Percentiles rank a stretch among this genome's conserved stretches.
phyloP scores from a whole-genome alignment of 2,797 vertebrate species.

The Mormyrus proboscirostris region DNA sequence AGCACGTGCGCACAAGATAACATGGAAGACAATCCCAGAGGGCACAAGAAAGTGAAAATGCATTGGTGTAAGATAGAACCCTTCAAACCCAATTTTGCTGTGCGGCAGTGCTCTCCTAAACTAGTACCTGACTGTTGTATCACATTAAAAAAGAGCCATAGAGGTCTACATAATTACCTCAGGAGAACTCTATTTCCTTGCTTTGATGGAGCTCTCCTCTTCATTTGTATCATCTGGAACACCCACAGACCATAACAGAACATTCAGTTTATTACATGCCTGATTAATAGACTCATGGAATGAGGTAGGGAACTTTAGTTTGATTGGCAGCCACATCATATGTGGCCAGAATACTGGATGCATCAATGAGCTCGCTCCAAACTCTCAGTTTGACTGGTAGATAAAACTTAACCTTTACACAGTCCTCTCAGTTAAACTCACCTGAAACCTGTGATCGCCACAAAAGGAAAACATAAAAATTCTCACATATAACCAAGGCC shows the following conservation, averaged over 20 bases:
- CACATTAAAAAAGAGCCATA: background rate
- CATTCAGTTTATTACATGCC: background rate
- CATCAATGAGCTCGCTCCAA: background rate
- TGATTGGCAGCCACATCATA: background rate
- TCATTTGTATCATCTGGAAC: background rate
- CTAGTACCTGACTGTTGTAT: background rate
- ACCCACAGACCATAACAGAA: background rate
- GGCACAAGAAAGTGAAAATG: background rate
- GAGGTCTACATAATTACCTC: background rate
- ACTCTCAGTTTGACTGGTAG: background rate
- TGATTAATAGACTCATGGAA: background rate
- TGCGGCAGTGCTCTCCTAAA: background rate
- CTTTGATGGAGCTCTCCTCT: background rate
- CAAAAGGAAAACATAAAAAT: background rate
- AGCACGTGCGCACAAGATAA: background rate
- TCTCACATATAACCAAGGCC: background rate
- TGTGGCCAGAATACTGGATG: background rate
- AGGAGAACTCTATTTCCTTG: background rate
- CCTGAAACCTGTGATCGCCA: background rate
- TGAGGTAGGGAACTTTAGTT: background rate
- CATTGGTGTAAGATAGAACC: background rate
- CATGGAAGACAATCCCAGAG: background rate
- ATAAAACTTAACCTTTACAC: background rate
- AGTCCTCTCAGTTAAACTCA: background rate
- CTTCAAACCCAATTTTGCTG: background rate